Evolutionary conservation across 2,797 vertebrate species (phyloP).

Genomic region (Protonibea diacanthus): DNA sequence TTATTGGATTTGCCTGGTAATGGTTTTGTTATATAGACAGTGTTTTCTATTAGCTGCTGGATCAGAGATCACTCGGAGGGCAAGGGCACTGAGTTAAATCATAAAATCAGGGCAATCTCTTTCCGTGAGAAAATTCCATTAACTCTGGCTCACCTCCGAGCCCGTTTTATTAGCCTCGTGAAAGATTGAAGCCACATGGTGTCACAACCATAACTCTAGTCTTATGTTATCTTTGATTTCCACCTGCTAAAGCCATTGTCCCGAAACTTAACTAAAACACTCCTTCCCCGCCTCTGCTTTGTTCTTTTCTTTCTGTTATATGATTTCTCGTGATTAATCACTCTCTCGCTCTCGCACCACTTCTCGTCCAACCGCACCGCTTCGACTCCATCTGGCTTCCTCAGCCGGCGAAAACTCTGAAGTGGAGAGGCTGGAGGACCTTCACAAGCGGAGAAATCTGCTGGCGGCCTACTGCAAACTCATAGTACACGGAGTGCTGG

Average conservation of each 20-base stretch:
- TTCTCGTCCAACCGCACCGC: constrained; percentile 28
- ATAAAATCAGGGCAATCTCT: constrained; percentile 81
- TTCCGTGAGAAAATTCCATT: constrained; percentile 85
- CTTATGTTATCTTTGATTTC: constrained; percentile 82
- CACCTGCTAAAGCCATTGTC: constrained; percentile 84
- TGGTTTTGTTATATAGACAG: constrained; percentile 78
- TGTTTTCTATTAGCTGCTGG: constrained; percentile 82
- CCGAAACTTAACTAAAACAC: constrained; percentile 63
- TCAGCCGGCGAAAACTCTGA: constrained; percentile 77
- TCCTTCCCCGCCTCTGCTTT: constrained; percentile 49
- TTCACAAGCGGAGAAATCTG: constrained; percentile 88
- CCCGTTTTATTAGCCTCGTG: constrained; percentile 81
- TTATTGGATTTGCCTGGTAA: constrained; percentile 84
- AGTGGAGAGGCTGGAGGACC: constrained; percentile 82
- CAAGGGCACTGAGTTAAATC: constrained; percentile 78
- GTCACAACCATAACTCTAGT: constrained; percentile 78
- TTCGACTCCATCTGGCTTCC: constrained; percentile 41
- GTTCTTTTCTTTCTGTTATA: constrained; percentile 64
- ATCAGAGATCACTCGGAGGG: constrained; percentile 79
- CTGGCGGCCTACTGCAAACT: constrained; percentile 93
- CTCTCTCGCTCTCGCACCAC: constrained; percentile 14
- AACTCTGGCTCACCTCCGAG: constrained; percentile 82
- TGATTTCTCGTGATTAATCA: constrained; percentile 69
- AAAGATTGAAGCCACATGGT: constrained; percentile 84
- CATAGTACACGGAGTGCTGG: constrained; percentile 88